These are phyloP conservation scores for Glyptemys insculpta DNA, from an alignment of 2,797 vertebrate genomes.

Conservation along the genomic window DNA sequence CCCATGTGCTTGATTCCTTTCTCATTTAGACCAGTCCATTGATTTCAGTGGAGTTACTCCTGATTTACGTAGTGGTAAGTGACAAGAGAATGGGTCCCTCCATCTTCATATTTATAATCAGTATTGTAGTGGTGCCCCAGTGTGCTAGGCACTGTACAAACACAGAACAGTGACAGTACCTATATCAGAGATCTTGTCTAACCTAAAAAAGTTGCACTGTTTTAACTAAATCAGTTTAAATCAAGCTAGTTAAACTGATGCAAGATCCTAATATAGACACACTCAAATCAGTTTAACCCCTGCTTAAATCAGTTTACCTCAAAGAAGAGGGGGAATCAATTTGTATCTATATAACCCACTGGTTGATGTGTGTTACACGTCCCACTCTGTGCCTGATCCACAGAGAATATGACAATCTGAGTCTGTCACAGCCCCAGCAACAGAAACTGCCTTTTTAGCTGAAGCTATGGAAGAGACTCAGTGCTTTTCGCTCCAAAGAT, in stretches of 20 bases:
- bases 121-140: not conserved
- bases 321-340: not conserved
- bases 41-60: constrained; percentile 52
- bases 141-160: not conserved
- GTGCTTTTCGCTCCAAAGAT: not conserved
- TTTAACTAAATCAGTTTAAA: not conserved
- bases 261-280: not conserved
- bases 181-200: not conserved
- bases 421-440: not conserved
- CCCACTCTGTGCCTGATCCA: fast-evolving
- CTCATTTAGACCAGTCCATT: constrained; percentile 24
- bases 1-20: constrained; percentile 13
- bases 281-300: not conserved
- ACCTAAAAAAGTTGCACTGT: not conserved
- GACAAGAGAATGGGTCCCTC: constrained; percentile 51
- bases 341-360: not conserved
- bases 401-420: not conserved
- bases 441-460: not conserved
- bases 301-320: not conserved
- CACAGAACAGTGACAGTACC: not conserved
- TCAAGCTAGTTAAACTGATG: not conserved
- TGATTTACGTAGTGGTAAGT: constrained; percentile 48
- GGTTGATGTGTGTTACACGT: not conserved
- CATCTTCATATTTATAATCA: constrained; percentile 57
- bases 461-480: not conserved